These are phyloP conservation scores for Caenorhabditis doughertyi DNA, from an alignment of 2,888 invertebrate species.

Conservation along the genomic window DNA sequence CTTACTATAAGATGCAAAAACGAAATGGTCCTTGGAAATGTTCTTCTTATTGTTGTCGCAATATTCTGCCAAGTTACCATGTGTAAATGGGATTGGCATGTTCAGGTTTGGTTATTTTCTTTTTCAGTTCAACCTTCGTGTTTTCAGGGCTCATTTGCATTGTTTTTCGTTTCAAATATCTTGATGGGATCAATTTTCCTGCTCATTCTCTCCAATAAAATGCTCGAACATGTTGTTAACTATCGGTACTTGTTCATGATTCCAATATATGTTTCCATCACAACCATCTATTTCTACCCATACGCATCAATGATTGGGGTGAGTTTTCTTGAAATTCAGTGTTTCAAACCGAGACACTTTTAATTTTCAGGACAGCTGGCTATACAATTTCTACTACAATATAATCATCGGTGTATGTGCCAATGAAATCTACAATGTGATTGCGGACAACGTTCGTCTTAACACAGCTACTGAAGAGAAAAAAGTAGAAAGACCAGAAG, in stretches of 20 bases:
- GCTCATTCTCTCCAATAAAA: not conserved
- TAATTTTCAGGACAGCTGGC: constrained; percentile 22
- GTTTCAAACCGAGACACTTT: not conserved
- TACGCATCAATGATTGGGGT: not conserved
- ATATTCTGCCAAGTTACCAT: not conserved
- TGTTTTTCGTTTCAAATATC: not conserved
- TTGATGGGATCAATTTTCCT: not conserved
- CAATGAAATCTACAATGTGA: not conserved
- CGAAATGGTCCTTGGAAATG: not conserved
- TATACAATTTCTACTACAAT: constrained; percentile 8
- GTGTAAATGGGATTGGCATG: not conserved
- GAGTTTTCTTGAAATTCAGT: not conserved
- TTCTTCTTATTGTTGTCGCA: not conserved
- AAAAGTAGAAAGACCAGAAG: not conserved
- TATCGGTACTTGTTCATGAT: not conserved
- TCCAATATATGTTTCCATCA: not conserved
- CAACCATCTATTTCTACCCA: not conserved
- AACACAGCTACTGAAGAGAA: not conserved
- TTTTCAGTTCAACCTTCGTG: not conserved
- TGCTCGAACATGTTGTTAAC: not conserved
- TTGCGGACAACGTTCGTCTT: not conserved
- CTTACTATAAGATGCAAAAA: not conserved
- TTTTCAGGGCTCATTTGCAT: not conserved
- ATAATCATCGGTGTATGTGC: not conserved
- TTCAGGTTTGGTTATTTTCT: not conserved